These are phyloP conservation scores for Musca vetustissima DNA, from an alignment of 1,140 invertebrate species.

Conservation along the genomic window DNA sequence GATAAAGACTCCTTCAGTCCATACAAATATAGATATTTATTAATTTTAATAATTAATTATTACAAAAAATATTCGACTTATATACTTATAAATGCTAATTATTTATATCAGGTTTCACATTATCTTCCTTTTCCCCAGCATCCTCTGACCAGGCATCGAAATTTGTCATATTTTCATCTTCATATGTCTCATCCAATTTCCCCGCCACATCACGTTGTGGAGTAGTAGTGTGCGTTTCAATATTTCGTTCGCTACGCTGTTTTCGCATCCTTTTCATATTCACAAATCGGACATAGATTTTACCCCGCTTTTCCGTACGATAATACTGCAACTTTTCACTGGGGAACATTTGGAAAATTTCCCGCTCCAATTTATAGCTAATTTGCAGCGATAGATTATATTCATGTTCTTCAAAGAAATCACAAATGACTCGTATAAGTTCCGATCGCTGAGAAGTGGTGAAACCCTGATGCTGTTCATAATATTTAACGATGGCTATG, in stretches of 20 bases:
- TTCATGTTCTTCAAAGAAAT: constrained; percentile 47
- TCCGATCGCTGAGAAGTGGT: constrained; percentile 39
- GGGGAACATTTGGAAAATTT: constrained; percentile 45
- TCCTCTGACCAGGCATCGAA: no score
- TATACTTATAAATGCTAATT: no score
- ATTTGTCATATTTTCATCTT: no score
- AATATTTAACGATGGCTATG: constrained; percentile 34
- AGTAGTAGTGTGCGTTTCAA: no score
- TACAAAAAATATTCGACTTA: no score
- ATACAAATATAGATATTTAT: no score
- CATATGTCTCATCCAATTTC: no score
- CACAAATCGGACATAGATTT: constrained; percentile 49
- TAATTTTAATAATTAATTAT: no score
- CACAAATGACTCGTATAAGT: constrained; percentile 45
- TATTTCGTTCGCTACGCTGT: neutral
- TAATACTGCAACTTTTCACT: constrained; percentile 43
- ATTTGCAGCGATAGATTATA: constrained; percentile 44
- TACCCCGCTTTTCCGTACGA: constrained; percentile 47
- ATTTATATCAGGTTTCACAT: no score
- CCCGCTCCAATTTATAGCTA: constrained; percentile 44
- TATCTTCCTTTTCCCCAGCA: no score
- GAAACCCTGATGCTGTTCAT: constrained; percentile 36
- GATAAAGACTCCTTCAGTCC: no score
- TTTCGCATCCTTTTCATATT: constrained; percentile 45
- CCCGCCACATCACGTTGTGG: no score